Evolutionary conservation across 1,140 invertebrate species (phyloP).

Genomic region (Agrilus planipennis): DNA sequence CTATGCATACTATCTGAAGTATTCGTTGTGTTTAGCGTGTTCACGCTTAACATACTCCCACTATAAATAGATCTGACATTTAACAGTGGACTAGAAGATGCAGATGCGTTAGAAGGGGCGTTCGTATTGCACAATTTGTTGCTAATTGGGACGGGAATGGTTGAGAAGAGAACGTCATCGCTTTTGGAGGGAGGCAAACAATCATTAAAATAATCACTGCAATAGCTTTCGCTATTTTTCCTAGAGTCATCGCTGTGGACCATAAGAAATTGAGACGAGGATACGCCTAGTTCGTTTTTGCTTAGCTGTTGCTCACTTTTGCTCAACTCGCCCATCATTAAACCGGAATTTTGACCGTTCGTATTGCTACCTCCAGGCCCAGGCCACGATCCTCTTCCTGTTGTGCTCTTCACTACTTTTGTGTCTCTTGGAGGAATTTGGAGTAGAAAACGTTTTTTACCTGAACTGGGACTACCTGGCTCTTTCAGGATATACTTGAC

Average conservation of each 20-base stretch:
- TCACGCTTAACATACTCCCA: conserved; percentile 44
- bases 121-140: conserved; percentile 35
- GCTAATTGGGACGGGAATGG: conserved; percentile 32
- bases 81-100: conserved; percentile 51
- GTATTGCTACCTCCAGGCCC: conserved; percentile 54
- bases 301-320: conserved; percentile 72
- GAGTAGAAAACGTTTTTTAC: conserved; percentile 39
- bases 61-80: conserved; percentile 48
- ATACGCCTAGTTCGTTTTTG: conserved; percentile 34
- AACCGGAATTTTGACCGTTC: conserved; percentile 29
- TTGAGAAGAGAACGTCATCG: conserved; percentile 57
- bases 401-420: conserved; percentile 62
- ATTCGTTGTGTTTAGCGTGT: conserved; percentile 37
- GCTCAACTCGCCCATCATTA: conserved; percentile 58
- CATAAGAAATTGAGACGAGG: conserved; percentile 39
- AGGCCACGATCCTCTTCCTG: conserved; percentile 69
- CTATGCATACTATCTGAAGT: conserved; percentile 51
- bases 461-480: conserved; percentile 26
- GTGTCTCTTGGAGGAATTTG: conserved; percentile 59
- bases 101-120: conserved; percentile 45
- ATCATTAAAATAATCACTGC: conserved; percentile 38
- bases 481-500: conserved; percentile 37
- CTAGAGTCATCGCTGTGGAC: conserved; percentile 41
- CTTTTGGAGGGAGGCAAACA: conserved; percentile 60
- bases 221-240: conserved; percentile 49